Conservation (phyloP, 2,888 invertebrate species). For the Ditula angustiorana region DNA sequence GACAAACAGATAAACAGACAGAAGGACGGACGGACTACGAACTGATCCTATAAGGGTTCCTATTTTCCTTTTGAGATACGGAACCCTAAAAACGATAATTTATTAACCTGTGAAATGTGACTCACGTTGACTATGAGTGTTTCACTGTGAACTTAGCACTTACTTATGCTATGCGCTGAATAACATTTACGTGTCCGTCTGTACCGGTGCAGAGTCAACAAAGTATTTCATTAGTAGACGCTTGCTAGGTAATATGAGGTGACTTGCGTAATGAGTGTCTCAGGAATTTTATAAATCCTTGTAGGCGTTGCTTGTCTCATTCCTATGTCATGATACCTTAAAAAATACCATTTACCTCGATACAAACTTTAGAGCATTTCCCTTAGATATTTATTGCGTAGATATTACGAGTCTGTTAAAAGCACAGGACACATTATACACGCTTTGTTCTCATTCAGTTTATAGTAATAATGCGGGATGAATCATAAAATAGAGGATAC, state of each 20-base stretch:
- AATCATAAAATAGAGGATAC: no score
- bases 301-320: constrained; percentile 11
- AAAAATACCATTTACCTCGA: neutral
- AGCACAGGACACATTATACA: no score
- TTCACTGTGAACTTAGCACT: neutral
- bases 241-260: constrained; percentile 3
- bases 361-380: no score
- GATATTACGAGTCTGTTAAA: no score
- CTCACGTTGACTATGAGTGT: neutral
- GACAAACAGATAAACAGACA: no score
- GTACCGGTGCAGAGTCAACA: neutral
- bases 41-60: no score
- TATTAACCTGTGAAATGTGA: constrained; percentile 6
- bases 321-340: constrained; percentile 19
- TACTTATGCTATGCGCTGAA: neutral
- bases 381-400: no score
- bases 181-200: neutral
- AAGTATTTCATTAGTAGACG: constrained; percentile 17
- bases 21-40: no score
- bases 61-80: no score
- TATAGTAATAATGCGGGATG: no score
- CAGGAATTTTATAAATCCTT: constrained; percentile 17
- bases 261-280: constrained; percentile 5
- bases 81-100: neutral
- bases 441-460: no score